A percentile compares a stretch with the other conserved stretches of the same genome.
Evolutionary conservation across 2,113 vertebrate species (phyloP).

Genomic region (Tachysurus vachellii): DNA sequence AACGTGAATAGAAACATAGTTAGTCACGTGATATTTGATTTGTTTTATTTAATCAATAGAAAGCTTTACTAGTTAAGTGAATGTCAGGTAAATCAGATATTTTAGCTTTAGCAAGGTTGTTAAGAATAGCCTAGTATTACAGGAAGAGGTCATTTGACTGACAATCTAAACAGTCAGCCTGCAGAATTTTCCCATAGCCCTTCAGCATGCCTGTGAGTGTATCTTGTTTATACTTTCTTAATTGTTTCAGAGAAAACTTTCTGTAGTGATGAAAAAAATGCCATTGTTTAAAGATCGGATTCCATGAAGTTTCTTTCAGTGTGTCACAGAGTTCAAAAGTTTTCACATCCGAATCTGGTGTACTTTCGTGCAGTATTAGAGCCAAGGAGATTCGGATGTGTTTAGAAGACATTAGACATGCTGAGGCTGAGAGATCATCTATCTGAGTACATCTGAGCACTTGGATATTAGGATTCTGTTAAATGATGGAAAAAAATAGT

Average conservation of each 20-base stretch:
- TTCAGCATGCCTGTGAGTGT: not conserved
- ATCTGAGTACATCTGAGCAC: not conserved
- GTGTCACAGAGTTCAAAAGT: slow-evolving; percentile 5
- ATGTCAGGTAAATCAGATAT: not conserved
- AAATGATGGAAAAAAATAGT: not conserved
- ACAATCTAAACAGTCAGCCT: not conserved
- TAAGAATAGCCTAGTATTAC: not conserved
- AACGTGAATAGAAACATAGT: too few species aligned
- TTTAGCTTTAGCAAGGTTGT: not conserved
- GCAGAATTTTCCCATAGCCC: not conserved
- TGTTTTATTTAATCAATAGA: not conserved
- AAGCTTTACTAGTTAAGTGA: not conserved
- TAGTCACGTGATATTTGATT: too few species aligned
- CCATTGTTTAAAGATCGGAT: not conserved
- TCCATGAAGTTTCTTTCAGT: not conserved
- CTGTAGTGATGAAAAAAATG: not conserved
- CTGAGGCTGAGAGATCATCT: not conserved
- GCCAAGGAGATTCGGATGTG: not conserved
- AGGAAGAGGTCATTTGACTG: not conserved
- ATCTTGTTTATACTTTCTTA: not conserved
- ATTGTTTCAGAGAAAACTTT: not conserved
- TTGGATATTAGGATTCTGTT: not conserved
- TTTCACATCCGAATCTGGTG: not conserved
- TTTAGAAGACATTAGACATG: not conserved
- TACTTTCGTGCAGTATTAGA: not conserved